These are phyloP conservation scores for Cerastoderma edule DNA, from an alignment of 2,888 invertebrate genomes.

Conservation along the genomic window DNA sequence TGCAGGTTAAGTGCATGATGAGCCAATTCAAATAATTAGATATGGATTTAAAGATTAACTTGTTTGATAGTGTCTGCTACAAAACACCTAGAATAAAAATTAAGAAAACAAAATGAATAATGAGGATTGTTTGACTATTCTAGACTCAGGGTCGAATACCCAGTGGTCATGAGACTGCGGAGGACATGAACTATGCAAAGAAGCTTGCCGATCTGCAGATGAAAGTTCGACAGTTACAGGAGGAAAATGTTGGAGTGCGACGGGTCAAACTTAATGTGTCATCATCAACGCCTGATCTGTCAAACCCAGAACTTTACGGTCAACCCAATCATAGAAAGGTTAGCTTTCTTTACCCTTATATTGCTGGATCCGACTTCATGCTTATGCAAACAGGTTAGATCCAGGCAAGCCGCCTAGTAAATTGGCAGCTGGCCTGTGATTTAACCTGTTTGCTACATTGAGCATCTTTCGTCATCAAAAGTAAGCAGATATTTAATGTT, in stretches of 20 bases:
- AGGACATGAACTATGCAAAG: constrained; percentile 62
- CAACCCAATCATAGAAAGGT: constrained; percentile 57
- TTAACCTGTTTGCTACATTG: too few relatives aligned
- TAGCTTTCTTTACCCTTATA: too few relatives aligned
- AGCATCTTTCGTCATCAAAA: too few relatives aligned
- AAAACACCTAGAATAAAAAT: background rate
- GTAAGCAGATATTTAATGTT: too few relatives aligned
- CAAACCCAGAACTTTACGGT: constrained; percentile 55
- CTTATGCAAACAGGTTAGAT: too few relatives aligned
- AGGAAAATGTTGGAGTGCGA: constrained; percentile 71
- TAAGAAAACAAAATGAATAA: background rate
- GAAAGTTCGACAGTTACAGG: constrained; percentile 77
- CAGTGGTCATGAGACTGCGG: constrained; percentile 28
- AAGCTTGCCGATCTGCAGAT: constrained; percentile 70
- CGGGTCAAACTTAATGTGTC: constrained; percentile 58
- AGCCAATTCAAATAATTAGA: too few relatives aligned
- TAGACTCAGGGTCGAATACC: constrained; percentile 11
- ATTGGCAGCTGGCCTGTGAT: too few relatives aligned
- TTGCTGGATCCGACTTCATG: too few relatives aligned
- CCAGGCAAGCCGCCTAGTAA: too few relatives aligned
- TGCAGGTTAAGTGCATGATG: too few relatives aligned
- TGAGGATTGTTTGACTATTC: background rate
- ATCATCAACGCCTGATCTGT: constrained; percentile 68
- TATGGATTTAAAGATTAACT: too few relatives aligned
- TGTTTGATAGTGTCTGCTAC: too few relatives aligned